Evolutionary conservation across 1,140 invertebrate species (phyloP).

Genomic region (Coptotermes formosanus): DNA sequence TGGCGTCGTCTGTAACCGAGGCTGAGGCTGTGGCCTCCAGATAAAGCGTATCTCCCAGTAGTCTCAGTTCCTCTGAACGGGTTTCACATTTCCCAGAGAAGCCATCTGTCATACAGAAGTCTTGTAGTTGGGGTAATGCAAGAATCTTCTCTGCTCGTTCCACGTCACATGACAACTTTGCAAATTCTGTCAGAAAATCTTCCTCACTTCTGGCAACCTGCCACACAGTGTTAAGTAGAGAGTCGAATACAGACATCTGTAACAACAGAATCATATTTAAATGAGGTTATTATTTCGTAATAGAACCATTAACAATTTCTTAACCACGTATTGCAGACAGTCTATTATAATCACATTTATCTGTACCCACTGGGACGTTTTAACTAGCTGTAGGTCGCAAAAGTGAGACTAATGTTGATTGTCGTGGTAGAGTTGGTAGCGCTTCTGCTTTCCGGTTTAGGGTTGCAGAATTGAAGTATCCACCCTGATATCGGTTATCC

Average conservation of each 20-base stretch:
- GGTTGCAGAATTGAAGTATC: too few relatives aligned
- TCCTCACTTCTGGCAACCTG: neutral
- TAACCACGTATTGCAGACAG: neutral
- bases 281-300: neutral
- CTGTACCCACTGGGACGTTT: too few relatives aligned
- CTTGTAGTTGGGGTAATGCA: neutral
- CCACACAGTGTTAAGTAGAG: neutral
- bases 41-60: neutral
- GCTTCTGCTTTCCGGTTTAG: too few relatives aligned
- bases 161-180: neutral
- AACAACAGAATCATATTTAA: neutral
- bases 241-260: neutral
- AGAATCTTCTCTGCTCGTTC: neutral
- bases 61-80: neutral
- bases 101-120: slow-evolving; percentile 9
- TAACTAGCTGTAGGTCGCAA: too few relatives aligned
- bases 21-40: neutral
- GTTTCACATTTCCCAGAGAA: neutral
- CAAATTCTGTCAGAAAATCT: slow-evolving; percentile 11
- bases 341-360: too few relatives aligned
- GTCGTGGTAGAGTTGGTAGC: too few relatives aligned
- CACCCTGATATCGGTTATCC: too few relatives aligned
- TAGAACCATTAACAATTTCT: neutral
- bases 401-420: too few relatives aligned
- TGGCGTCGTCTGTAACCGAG: neutral